Evolutionary conservation across 2,113 vertebrate species (phyloP), one percentile per base, ranked within the genome.

Genomic region (Parus major): DNA sequence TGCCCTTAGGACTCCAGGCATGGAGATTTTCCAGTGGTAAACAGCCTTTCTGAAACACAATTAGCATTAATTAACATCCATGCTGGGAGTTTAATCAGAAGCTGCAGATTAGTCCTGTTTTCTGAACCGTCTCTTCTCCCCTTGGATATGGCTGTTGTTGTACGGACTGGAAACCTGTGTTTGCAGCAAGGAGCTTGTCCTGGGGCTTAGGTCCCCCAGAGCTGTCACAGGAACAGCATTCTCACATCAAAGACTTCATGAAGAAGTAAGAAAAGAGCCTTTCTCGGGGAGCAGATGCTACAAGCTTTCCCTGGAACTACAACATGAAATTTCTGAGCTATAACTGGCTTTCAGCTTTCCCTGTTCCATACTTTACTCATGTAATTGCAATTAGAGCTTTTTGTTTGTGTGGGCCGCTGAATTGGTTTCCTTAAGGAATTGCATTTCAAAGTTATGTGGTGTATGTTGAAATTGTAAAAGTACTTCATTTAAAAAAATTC

Each of bases 21-120:
- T 75, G 55, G 72, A 90, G 79, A 73, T 82, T 72, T 96, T 96
- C 55, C 86, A 93, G 92, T 53, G 66, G 90, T 94, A 95, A 95
- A 94, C 88, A 92, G 86, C 64, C 52, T 92, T 90, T 90, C 86
- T 93, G 66, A 94, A 94, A 63, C 55, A 59, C 52, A 86, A 73
- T 95, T 95, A 94, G 82, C 88, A 86, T 92, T 94, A 96, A 92
- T 95, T 95, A 96, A 88, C 90, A 90, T 90, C 76, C 76, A 86
- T 95, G 92, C 92, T 77, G 76, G 71, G 92, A 92, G 71, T 94
- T 92, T 90, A 92, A 92, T 95, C 90, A 96, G 92, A 72, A 88
- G 86, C 90, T 93, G 66, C 55, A 90, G 75, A 90, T 88, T 57
- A 92, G 28, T 80, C 83, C 49, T 94, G 70, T 88, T 86, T 93